Base-by-base conservation (phyloP, 2,797 vertebrate species). In the Anguilla marmorata region DNA sequence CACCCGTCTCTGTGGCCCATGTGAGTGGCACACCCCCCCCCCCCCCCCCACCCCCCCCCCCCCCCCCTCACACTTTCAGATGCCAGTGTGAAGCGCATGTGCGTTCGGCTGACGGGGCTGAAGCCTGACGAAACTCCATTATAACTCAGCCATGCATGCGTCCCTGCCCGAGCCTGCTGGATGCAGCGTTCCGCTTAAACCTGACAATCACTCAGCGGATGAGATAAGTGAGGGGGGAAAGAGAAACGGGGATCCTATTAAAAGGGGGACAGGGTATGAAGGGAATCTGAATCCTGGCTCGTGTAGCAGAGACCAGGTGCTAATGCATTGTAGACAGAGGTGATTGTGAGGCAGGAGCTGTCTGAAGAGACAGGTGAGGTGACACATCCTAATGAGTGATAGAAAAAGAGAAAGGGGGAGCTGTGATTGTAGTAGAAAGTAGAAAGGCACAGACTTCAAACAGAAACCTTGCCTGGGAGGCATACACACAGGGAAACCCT, bases 191-290 rank as follows among this genome's bases (percentile, higher is more conserved):
- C 85, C 85, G 87, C 86, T 72, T 89, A 82, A 90, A 91, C 85
- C 90, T 90, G 90, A 90, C 90, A 91, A 87, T 91, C 86, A 88
- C 88, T 74, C 88, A 60, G 76, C 87, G 88, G 87, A 89, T 86
- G 85, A 56, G 86, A 88, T 84, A 86, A 69, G 72, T 63, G 87
- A 87, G 88, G 86, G 86, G 83, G 33, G 54, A 50, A 50, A 58
- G 83, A 82, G 54, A 41, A 89, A 41, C 60, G 74, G 63, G 66
- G 72, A 89, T 89, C 84, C 37, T 86, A 86, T 91, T 89, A 85
- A 86, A 72, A 84, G 58, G 87, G 66, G 66, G 74, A 21, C 8
- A 66, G 58, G 56, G 82, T 60, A 88, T 83, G 19, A 63, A 41
- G 37, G n/a, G 54, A 50, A 63, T 84, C 58, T 52, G 60, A 84